Evolutionary conservation across 2,797 vertebrate genomes (phyloP), one percentile per base, ranked within the genome.

Genomic region (Natrix natrix): DNA sequence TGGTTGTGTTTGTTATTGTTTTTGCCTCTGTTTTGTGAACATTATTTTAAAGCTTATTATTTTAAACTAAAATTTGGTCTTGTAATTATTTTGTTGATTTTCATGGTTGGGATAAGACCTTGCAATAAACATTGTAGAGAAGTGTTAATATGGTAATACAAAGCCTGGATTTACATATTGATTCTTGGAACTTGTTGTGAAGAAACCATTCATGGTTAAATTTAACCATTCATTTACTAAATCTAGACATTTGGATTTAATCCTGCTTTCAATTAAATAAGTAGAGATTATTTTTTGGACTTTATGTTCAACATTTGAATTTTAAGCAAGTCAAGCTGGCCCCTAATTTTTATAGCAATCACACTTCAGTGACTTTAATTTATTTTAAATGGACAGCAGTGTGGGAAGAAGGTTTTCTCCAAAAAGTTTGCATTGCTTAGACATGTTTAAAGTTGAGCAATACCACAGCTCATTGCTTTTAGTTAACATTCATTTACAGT

Each of bases 401-500:
- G 16, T 48, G 78, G 87, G 92, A 55, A 57, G 52, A 90, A 1
- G 20, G 52, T 10, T 0, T 91, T 93, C 48, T 94, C 93, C 13
- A 91, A 89, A 57, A 78, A 55, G n/a, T 91, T 92, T 61, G 14
- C 20, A 86, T 86, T 86, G 61, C 57, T 0, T 93, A 28, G 90
- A 6, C 4, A 14, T 87, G 87, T 93, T 78, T 94, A 8, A 60
- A 22, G 12, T 93, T 91, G 0, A 0, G 24, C 52, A 93, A 54
- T 92, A 56, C 55, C 93, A 93, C 66, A 93, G 87, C 48, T 8
- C 43, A 66, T n/a, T 13, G 86, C 74, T 94, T 48, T 91, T 22
- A 93, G 17, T 94, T 94, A 94, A 93, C 91, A 20, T 60, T 93
- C 20, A 66, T 37, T 59, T 54, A 90, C 92, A 5, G 88, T 94